Base-by-base conservation (phyloP, 2,888 invertebrate genomes). In the Lithosia quadra region DNA sequence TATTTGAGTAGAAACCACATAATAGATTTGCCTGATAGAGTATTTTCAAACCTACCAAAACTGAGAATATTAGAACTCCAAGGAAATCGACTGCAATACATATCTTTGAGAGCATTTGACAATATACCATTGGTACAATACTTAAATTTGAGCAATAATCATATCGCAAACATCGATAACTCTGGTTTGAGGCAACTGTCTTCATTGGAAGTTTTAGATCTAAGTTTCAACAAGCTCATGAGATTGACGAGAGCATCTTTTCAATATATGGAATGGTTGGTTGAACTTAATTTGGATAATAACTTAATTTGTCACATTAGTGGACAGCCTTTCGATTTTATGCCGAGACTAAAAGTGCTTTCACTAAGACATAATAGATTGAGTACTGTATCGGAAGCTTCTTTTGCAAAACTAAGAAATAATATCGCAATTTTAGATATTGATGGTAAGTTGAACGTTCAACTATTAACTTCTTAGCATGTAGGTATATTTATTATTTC, bases 361-460 rank as follows among this genome's bases (percentile, higher is more conserved):
- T 97, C 97, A 43, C 88, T 98, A 84, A 95, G 96, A 65, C 97
- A 97, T 84, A 98, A 98, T 88, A 96, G 96, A 81, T 95, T 98
- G 89, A 96, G 96, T 66, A 96, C 96, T 7, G 95, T 98, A 72
- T 95, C 96, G 3, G 98, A 98, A 89, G 94, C 95, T 33, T 96
- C 97, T 0, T 97, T 98, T 84, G 96, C 97, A 71, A 97, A 97
- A 80, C 91, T 98, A 56, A 95, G 97, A 78, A 97, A 97, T 71
- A 98, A 98, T 79, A 97, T 98, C 67, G 98, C 98, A 10, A 96
- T 97, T 80, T 93, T 98, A 70, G 98, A 98, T 90, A 96, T 98
- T 71, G 97, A 98, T 89, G 98, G 98, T 97, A 92, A 94, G 93
- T 85, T 36, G 9, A 43, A 33, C 58, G 33, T 13, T n/a, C n/a